Evolutionary conservation across 2,797 vertebrate genomes (phyloP), one percentile per base, ranked within the genome.

Genomic region (Sebastes glaucus): DNA sequence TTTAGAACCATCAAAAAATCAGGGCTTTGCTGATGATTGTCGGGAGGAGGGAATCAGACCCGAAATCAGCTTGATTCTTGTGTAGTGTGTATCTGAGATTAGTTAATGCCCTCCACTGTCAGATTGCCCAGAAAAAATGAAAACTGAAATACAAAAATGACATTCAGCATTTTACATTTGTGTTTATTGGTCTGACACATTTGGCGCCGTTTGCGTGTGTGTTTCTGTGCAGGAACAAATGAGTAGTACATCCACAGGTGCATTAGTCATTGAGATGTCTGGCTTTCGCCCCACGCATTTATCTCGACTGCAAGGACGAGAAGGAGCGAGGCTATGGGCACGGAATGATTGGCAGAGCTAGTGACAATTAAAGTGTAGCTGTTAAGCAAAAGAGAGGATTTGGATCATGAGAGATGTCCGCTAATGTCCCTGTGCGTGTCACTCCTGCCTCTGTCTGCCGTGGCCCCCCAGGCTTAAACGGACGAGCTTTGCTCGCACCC

Each of bases 321-420:
- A 46, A 65, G 66, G 56, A 86, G 22, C 2, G 30, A 55, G 61
- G 49, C 60, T 8, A 11, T 27, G 55, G 30, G 28, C 28, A 10
- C 27, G 10, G 49, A 65, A 86, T 92, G 93, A 94, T 84, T 92
- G 92, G 76, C 90, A 92, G 86, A 65, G 42, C 71, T 28, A 14
- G 74, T 82, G 69, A 93, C 93, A 94, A 93, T 94, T 93, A 93
- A 92, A 92, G 79, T 84, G 87, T 84, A 64, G 61, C 82, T 84
- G 87, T 91, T 83, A 84, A 92, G 91, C 91, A 91, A 87, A 91
- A 92, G 67, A 84, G 59, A 75, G 88, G 86, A 93, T 93, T 88
- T 89, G 79, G 81, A 91, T 90, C 77, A 77, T 62, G 57, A 87
- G 70, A 88, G 81, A 91, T 82, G 89, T 91, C 91, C 46, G 80